Conservation (phyloP, 2,113 vertebrate genomes). For the Syngnathoides biaculeatus region DNA sequence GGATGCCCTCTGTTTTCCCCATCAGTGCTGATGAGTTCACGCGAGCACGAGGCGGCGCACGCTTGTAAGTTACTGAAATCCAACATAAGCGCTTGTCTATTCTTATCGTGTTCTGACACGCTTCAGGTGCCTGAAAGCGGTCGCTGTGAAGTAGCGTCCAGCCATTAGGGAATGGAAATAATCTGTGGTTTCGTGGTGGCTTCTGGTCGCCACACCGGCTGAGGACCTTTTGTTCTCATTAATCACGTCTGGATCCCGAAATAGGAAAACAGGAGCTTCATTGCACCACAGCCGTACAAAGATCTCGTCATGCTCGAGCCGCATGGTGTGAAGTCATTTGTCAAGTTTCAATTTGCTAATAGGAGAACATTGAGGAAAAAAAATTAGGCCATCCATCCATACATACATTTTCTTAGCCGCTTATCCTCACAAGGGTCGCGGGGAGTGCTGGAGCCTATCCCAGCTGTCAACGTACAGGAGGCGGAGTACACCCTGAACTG, state of each 20-base stretch:
- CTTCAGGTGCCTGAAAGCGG: not conserved
- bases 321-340: not conserved
- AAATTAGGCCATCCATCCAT: no score
- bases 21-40: constrained; percentile 43
- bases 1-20: constrained; percentile 50
- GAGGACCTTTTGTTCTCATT: not conserved
- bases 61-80: not conserved
- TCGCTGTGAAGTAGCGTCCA: not conserved
- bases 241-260: not conserved
- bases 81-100: not conserved
- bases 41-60: constrained; percentile 1
- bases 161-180: not conserved
- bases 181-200: not conserved
- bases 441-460: no score
- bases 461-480: no score
- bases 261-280: not conserved
- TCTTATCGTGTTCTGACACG: not conserved
- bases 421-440: no score
- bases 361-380: no score
- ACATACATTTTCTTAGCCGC: no score
- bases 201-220: not conserved
- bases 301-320: not conserved
- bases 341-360: not conserved
- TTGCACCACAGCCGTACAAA: not conserved
- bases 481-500: no score